Evolutionary conservation across 2,113 vertebrate genomes (phyloP).

Genomic region (Protobothrops flavoviridis): DNA sequence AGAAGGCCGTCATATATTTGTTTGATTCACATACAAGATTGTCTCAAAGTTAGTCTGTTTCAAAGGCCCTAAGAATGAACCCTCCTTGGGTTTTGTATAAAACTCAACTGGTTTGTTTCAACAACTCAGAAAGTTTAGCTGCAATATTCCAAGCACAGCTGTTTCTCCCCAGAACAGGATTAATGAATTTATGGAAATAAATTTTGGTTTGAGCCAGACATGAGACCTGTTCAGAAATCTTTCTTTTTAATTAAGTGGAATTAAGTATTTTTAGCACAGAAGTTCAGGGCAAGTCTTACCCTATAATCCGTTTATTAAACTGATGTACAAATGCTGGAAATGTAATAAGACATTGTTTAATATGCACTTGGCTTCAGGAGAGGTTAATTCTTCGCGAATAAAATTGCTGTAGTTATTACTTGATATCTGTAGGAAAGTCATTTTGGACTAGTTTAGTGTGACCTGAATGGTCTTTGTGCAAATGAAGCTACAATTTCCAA

Average conservation of each 20-base stretch:
- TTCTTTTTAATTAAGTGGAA: background rate
- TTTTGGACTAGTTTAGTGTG: background rate
- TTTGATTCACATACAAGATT: background rate
- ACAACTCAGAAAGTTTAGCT: background rate
- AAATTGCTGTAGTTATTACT: conserved; percentile 16
- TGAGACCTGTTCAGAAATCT: background rate
- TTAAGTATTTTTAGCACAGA: conserved; percentile 1
- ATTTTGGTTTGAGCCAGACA: background rate
- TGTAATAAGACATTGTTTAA: conserved; percentile 17
- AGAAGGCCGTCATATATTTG: background rate
- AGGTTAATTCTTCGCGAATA: background rate
- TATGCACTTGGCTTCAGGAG: conserved; percentile 9
- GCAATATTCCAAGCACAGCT: background rate
- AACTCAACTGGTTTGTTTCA: background rate
- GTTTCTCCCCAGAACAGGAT: background rate
- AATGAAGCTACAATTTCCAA: conserved; percentile 27
- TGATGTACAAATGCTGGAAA: conserved; percentile 17
- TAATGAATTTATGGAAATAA: background rate
- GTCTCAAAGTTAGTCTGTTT: background rate
- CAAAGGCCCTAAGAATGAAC: background rate
- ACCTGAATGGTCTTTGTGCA: background rate
- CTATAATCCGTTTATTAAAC: conserved; percentile 10
- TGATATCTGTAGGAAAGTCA: conserved; percentile 7
- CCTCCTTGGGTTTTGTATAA: background rate
- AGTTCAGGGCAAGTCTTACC: background rate